Percentiles rank a stretch among this genome's conserved stretches.
Evolutionary conservation across 2,888 invertebrate genomes (phyloP).

Genomic region (Lagria hirta): DNA sequence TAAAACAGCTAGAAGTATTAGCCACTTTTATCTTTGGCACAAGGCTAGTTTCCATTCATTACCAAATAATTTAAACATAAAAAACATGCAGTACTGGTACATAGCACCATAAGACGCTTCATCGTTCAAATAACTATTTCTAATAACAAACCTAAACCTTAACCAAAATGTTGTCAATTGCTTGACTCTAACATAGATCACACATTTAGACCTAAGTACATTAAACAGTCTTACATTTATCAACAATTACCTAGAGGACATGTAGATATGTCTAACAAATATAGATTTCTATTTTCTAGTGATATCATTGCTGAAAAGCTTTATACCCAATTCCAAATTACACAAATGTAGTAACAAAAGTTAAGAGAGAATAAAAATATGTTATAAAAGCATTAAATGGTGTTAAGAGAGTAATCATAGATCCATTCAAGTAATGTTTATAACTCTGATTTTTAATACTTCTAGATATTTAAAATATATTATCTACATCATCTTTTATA

Average conservation of each 20-base stretch:
- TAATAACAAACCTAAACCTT: constrained; percentile 21
- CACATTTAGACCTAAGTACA: constrained; percentile 35
- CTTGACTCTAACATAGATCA: constrained; percentile 32
- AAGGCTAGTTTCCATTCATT: constrained; percentile 10
- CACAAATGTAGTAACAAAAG: not conserved
- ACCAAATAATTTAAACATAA: constrained; percentile 6
- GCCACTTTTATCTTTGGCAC: constrained; percentile 13
- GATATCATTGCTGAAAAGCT: constrained; percentile 22
- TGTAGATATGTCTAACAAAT: constrained; percentile 39
- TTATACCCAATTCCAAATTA: constrained; percentile 18
- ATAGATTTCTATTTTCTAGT: constrained; percentile 19
- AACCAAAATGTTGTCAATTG: constrained; percentile 32
- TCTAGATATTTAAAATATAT: constrained; percentile 40
- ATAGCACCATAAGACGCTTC: constrained; percentile 34
- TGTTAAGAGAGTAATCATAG: not conserved
- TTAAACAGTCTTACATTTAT: constrained; percentile 38
- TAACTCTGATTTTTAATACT: constrained; percentile 31
- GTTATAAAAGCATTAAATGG: not conserved
- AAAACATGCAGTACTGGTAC: constrained; percentile 18
- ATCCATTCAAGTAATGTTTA: no score
- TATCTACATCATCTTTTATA: constrained; percentile 38
- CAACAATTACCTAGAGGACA: constrained; percentile 35
- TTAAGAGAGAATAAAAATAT: not conserved
- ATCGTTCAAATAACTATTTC: constrained; percentile 14
- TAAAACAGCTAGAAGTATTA: constrained; percentile 4